These are phyloP conservation scores for Pelosia muscerda DNA, from an alignment of 2,888 invertebrate genomes.

Conservation along the genomic window DNA sequence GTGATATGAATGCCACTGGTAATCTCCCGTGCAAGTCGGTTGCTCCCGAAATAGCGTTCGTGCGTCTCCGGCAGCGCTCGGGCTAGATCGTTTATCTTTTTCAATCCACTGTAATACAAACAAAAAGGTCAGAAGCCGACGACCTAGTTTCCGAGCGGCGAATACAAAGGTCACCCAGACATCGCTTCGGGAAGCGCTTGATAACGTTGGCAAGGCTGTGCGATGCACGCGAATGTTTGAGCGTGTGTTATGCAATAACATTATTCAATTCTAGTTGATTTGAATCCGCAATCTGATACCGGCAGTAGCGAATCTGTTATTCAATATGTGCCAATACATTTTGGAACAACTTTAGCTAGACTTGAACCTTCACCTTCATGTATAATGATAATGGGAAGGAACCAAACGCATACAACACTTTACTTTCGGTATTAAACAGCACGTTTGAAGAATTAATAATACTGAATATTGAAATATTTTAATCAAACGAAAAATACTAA, in stretches of 20 bases:
- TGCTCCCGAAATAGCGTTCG: slow-evolving; percentile 73
- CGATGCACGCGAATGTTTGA: slow-evolving; percentile 63
- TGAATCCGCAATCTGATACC: slow-evolving; percentile 50
- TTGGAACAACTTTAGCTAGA: not conserved
- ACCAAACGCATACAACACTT: not conserved
- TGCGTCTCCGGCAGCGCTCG: slow-evolving; percentile 63
- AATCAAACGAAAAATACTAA: too few species aligned
- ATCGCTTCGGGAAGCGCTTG: slow-evolving; percentile 78
- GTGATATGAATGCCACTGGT: slow-evolving; percentile 44
- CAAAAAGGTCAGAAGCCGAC: slow-evolving; percentile 84
- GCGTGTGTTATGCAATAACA: slow-evolving; percentile 62
- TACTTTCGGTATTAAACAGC: not conserved
- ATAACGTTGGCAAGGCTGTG: slow-evolving; percentile 79
- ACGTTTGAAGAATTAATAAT: too few species aligned
- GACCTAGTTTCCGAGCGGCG: slow-evolving; percentile 79
- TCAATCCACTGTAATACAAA: slow-evolving; percentile 75
- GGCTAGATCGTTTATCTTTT: slow-evolving; percentile 71
- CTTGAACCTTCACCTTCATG: not conserved
- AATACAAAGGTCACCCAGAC: slow-evolving; percentile 80
- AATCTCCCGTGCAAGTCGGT: slow-evolving; percentile 53
- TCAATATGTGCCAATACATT: not conserved
- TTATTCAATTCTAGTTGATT: slow-evolving; percentile 46
- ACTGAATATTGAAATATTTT: too few species aligned
- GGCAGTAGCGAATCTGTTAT: slow-evolving; percentile 26
- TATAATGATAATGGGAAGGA: not conserved